Evolutionary conservation across 2,113 vertebrate genomes (phyloP).

Genomic region (Thunnus thynnus): DNA sequence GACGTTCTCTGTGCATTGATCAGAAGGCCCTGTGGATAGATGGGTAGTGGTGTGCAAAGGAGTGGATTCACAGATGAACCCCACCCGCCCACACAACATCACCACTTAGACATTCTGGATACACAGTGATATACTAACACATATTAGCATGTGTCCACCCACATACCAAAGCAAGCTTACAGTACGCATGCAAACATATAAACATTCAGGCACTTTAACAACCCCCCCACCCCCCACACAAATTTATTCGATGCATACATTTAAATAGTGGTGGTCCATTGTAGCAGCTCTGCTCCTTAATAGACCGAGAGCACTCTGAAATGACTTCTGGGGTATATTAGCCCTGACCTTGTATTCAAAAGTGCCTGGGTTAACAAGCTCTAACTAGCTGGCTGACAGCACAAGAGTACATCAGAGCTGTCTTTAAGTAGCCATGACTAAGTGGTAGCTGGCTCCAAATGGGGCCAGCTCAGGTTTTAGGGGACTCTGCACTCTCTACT

Average conservation of each 20-base stretch:
- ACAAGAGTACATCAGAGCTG: conserved; percentile 60
- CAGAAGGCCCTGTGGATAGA: conserved; percentile 51
- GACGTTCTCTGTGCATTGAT: conserved; percentile 61
- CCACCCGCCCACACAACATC: conserved; percentile 30
- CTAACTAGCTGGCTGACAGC: conserved; percentile 46
- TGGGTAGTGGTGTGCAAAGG: conserved; percentile 54
- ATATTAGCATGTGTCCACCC: conserved; percentile 20
- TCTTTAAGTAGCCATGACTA: conserved; percentile 73
- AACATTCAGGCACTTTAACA: not conserved
- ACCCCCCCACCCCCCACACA: conserved; percentile 2
- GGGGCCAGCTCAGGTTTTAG: conserved; percentile 42
- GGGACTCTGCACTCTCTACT: not conserved
- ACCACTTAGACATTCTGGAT: conserved; percentile 9
- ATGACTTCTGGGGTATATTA: conserved; percentile 56
- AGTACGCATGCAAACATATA: not conserved
- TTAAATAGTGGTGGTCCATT: conserved; percentile 33
- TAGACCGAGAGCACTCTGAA: conserved; percentile 23
- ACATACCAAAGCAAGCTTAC: not conserved
- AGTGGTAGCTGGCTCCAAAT: conserved; percentile 41
- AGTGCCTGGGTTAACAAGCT: conserved; percentile 55
- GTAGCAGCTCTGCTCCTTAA: conserved; percentile 52
- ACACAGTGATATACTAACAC: not conserved
- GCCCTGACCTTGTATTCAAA: conserved; percentile 65
- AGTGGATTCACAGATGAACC: conserved; percentile 55
- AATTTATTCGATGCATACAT: conserved; percentile 15